A percentile compares a stretch with the other conserved stretches of the same genome.
These are phyloP conservation scores for Andrena chrysosceles DNA, from an alignment of 2,888 invertebrate species.

Conservation along the genomic window DNA sequence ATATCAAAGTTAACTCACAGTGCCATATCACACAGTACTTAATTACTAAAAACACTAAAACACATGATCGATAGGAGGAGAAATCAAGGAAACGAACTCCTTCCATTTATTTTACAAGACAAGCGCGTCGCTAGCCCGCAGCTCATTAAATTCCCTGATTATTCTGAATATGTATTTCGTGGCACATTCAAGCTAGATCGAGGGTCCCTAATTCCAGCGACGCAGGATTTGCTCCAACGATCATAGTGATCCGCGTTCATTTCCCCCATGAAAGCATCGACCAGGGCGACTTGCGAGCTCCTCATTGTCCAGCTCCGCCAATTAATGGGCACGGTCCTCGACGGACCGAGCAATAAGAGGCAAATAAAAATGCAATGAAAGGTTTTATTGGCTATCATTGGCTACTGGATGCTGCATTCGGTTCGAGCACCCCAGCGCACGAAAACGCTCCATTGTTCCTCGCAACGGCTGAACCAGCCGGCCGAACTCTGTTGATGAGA, in stretches of 20 bases:
- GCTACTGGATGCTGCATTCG: slow-evolving; percentile 51
- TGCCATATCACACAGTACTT: neutral
- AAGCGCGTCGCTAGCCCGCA: neutral
- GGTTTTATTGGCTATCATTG: slow-evolving; percentile 70
- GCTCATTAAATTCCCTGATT: neutral
- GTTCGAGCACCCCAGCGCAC: slow-evolving; percentile 20
- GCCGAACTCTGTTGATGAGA: neutral
- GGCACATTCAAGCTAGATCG: neutral
- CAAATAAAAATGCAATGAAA: slow-evolving; percentile 63
- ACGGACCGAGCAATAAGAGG: slow-evolving; percentile 53
- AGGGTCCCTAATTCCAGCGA: neutral
- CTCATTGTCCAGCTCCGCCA: slow-evolving; percentile 54
- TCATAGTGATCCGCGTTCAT: slow-evolving; percentile 29
- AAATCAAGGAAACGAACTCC: neutral
- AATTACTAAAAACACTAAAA: no score
- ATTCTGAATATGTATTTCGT: neutral
- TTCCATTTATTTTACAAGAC: neutral
- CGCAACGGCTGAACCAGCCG: slow-evolving; percentile 17
- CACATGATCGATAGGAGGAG: neutral
- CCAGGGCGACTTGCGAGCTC: slow-evolving; percentile 35
- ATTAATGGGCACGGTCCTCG: slow-evolving; percentile 63
- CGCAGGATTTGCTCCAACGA: slow-evolving; percentile 21
- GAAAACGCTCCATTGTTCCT: slow-evolving; percentile 62
- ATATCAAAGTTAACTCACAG: no score
- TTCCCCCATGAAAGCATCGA: slow-evolving; percentile 36